phyloP scores from a whole-genome alignment of 2,888 invertebrate genomes.

The Spisula solida region DNA sequence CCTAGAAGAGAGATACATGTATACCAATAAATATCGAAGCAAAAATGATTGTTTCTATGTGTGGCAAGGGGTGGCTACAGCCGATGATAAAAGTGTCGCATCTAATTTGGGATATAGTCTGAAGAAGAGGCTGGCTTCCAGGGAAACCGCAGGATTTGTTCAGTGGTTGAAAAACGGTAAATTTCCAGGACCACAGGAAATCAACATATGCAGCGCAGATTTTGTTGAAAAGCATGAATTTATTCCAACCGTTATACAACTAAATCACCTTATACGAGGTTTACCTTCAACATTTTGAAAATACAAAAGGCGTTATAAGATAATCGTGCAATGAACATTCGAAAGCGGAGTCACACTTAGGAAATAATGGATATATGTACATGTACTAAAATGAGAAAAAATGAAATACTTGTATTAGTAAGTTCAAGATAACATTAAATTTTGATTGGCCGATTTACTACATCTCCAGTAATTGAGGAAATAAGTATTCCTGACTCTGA shows the following conservation, averaged over 20 bases:
- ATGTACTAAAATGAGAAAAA: too few relatives aligned
- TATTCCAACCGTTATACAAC: slow-evolving; percentile 73
- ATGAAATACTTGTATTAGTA: too few relatives aligned
- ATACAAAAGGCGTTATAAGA: background rate
- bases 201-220: slow-evolving; percentile 94
- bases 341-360: too few relatives aligned
- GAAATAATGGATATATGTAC: background rate
- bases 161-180: slow-evolving; percentile 86
- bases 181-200: slow-evolving; percentile 86
- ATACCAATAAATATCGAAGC: slow-evolving; percentile 88
- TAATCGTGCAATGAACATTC: background rate
- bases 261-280: slow-evolving; percentile 53
- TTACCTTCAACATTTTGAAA: slow-evolving; percentile 37
- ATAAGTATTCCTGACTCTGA: too few relatives aligned
- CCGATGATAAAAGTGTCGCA: slow-evolving; percentile 78
- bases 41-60: slow-evolving; percentile 91
- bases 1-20: slow-evolving; percentile 90
- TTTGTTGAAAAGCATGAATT: slow-evolving; percentile 90
- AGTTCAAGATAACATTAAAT: too few relatives aligned
- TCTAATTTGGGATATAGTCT: slow-evolving; percentile 85
- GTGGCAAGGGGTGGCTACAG: slow-evolving; percentile 94
- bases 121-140: slow-evolving; percentile 86
- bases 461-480: too few relatives aligned
- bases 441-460: too few relatives aligned
- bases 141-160: slow-evolving; percentile 83